Conservation (phyloP, 2,113 vertebrate genomes). For the Oplegnathus fasciatus region DNA sequence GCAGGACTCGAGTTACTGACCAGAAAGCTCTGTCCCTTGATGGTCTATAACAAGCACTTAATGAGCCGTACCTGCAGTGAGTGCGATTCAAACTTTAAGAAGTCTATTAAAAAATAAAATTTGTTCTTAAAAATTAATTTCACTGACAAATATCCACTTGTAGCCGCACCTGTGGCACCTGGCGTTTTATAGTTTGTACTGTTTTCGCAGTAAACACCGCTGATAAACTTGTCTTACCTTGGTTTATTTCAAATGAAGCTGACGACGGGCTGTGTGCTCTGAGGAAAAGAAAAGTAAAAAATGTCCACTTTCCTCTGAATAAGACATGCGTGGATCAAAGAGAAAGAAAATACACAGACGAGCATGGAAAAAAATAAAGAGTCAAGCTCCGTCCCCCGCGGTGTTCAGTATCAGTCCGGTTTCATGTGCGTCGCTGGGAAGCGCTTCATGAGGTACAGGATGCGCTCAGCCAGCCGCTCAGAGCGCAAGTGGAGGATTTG, state of each 20-base stretch:
- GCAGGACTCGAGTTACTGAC: not conserved
- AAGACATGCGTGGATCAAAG: not conserved
- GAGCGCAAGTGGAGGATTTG: conserved; percentile 55
- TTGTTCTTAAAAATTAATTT: not conserved
- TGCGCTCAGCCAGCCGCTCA: conserved; percentile 46
- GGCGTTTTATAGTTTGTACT: too few species aligned
- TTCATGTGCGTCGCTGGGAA: conserved; percentile 17
- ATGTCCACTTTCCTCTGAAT: conserved; percentile 21
- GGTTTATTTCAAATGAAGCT: conserved; percentile 31
- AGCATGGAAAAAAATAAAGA: too few species aligned
- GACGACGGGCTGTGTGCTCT: not conserved
- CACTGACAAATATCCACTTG: not conserved
- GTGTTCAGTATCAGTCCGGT: not conserved
- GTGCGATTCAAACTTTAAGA: not conserved
- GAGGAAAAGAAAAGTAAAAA: conserved; percentile 9
- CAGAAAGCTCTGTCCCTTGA: not conserved
- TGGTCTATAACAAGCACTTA: not conserved
- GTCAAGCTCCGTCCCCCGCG: not conserved
- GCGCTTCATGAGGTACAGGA: conserved; percentile 5
- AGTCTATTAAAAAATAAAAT: rapidly evolving
- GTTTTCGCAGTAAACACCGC: not conserved
- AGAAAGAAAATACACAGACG: not conserved
- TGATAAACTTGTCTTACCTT: conserved; percentile 47
- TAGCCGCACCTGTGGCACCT: not conserved
- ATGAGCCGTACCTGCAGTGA: not conserved